Percentiles rank a stretch among this genome's conserved stretches.
Conservation (phyloP, 2,113 vertebrate genomes). For the Alouatta palliata region DNA sequence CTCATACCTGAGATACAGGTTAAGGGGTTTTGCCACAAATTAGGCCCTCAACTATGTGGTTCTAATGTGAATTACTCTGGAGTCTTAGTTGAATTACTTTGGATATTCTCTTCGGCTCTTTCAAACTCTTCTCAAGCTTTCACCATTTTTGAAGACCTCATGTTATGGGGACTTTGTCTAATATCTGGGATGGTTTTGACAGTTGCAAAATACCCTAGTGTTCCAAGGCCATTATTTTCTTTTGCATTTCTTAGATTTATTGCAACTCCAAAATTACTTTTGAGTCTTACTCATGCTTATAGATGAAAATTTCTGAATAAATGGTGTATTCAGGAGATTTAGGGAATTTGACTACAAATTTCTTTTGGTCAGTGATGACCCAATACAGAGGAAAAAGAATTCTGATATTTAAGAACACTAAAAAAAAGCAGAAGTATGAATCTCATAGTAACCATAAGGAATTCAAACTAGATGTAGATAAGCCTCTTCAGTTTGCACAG, state of each 20-base stretch:
- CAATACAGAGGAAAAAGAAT: background rate
- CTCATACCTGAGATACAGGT: background rate
- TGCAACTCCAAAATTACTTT: background rate
- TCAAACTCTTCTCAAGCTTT: background rate
- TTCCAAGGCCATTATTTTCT: background rate
- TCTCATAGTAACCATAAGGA: background rate
- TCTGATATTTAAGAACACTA: background rate
- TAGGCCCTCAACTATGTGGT: background rate
- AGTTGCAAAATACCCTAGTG: background rate
- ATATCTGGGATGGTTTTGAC: background rate
- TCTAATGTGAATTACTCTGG: background rate
- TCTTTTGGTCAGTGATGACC: background rate
- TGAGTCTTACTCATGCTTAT: background rate
- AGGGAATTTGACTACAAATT: background rate
- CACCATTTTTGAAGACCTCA: background rate
- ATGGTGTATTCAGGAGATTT: background rate
- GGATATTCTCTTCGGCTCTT: background rate
- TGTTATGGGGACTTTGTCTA: background rate
- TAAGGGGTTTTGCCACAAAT: background rate
- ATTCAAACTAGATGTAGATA: background rate
- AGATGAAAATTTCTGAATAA: slow-evolving; percentile 39
- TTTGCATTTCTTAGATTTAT: slow-evolving; percentile 2
- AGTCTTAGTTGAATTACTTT: background rate
- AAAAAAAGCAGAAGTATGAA: background rate
- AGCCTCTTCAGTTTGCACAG: background rate